Base-by-base conservation (phyloP, 2,113 vertebrate species). In the Silurus glanis region DNA sequence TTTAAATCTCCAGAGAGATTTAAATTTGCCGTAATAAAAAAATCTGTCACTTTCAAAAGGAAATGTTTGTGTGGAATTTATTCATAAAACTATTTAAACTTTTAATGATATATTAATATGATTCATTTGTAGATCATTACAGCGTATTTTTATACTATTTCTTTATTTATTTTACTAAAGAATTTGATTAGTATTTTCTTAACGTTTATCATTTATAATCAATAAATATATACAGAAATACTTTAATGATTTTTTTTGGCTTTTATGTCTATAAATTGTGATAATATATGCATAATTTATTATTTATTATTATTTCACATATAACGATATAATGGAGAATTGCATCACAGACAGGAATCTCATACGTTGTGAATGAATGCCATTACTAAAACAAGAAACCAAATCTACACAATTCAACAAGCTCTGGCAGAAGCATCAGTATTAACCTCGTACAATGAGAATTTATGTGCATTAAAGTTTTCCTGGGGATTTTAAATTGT, bases 1-100 rank as follows among this genome's bases (percentile, higher is more conserved):
- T 93, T 94, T 91, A 93, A 93, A 92, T 89, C 86, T 92, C 91
- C 92, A 85, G 88, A 92, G 90, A 90, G 93, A 91, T 86, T 89
- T 93, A 92, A 90, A 93, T 93, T 93, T 94, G 91, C 91, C 92
- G 93, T 93, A 94, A 95, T 95, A 94, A 95, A 95, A 95, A 95
- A 91, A 88, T 51, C 85, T 51, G 88, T 88, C 90, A 92, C 75
- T 85, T 93, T 91, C 91, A 90, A 93, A 91, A 83, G 6, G 5
- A 80, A 37, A 66, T 2, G 1, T 80, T 72, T 62, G 62, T 19
- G 62, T 62, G 37, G 80, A 80, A n/a, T 85, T 47, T 80, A 45
- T 49, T 67, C 16, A 61, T 21, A 61, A 6, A 61, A 61, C 8
- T 1, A 61, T 61, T 23, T 23, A 9, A 67, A 28, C 64, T 28